Percentiles rank a stretch among this genome's conserved stretches.
Evolutionary conservation across 2,113 vertebrate genomes (phyloP).

Genomic region (Osmerus eperlanus): DNA sequence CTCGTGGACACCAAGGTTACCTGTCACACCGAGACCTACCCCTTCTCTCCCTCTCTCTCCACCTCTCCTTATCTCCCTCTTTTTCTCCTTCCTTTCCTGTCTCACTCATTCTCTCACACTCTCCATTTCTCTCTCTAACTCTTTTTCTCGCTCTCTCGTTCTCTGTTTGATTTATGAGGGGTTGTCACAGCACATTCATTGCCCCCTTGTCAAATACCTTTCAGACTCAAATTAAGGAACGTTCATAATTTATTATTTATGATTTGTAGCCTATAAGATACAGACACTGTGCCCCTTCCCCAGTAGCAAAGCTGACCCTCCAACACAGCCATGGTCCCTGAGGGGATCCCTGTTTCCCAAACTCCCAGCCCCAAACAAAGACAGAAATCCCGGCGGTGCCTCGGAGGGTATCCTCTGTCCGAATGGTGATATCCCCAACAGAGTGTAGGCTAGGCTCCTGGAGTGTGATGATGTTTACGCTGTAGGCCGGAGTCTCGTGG

Average conservation of each 20-base stretch:
- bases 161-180: too few relatives aligned
- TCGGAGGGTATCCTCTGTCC: conserved; percentile 16
- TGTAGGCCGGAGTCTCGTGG: neutral
- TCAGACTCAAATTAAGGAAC: too few relatives aligned
- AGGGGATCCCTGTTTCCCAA: conserved; percentile 1
- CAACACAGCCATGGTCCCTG: neutral
- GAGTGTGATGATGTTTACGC: neutral
- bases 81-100: conserved; percentile 13
- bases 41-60: conserved; percentile 17
- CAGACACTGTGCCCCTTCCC: too few relatives aligned
- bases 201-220: too few relatives aligned
- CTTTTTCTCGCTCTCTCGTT: too few relatives aligned
- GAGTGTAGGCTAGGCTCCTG: neutral
- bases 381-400: neutral
- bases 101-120: neutral
- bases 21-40: conserved; percentile 10
- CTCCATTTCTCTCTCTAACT: too few relatives aligned
- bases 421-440: conserved; percentile 22
- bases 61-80: conserved; percentile 10
- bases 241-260: too few relatives aligned
- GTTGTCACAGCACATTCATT: too few relatives aligned
- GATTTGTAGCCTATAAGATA: too few relatives aligned
- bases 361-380: neutral
- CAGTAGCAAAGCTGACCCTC: neutral
- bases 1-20: conserved; percentile 1